Base-by-base conservation (phyloP, 2,888 invertebrate genomes). In the Uloborus plumipes region DNA sequence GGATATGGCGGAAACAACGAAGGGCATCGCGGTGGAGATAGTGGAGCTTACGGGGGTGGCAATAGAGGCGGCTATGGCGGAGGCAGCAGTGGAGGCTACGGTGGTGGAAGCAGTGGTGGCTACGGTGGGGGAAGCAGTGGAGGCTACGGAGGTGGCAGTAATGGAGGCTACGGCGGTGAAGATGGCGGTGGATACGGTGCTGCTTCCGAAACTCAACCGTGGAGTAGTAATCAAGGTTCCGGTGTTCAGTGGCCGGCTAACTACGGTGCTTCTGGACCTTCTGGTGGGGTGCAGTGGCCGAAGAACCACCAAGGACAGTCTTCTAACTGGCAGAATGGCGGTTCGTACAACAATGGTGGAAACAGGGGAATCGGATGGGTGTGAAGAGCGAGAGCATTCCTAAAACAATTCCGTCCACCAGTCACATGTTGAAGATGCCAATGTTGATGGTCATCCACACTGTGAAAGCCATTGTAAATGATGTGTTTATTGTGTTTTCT, bases 301-400 rank as follows among this genome's bases (percentile, higher is more conserved):
- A 70, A 49, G 4, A 39, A 67, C 14, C 26, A 53, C 31, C 31
- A 66, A 26, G 58, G 47, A 22, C 59, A 59, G 14, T 20, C 20
- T 14, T 16, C 53, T 61, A 62, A 62, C 31, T 61, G 51, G 66
- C 50, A 65, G 20, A 72, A 59, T 15, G 16, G 55, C 22, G 2
- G 58, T 31, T 70, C 72, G 7, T 26, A 53, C 9, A 31, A 58
- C 31, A 50, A 50, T n/a, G 66, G 64, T n/a, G 61, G 53, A n/a
- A 81, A 74, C 65, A 81, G 74, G 47, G 80, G 80, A 15, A 74
- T 81, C 31, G 80, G 80, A 9, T 81, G 80, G 80, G 80, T 81
- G 20, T 81, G 69, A 81, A 39, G 9, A 4, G 3, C 39, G 11
- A 39, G 11, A 11, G 9, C 39, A 39, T 39, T 39, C 39, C 39